Evolutionary conservation across 2,113 vertebrate species (phyloP).

Genomic region (Bufo gargarizans): DNA sequence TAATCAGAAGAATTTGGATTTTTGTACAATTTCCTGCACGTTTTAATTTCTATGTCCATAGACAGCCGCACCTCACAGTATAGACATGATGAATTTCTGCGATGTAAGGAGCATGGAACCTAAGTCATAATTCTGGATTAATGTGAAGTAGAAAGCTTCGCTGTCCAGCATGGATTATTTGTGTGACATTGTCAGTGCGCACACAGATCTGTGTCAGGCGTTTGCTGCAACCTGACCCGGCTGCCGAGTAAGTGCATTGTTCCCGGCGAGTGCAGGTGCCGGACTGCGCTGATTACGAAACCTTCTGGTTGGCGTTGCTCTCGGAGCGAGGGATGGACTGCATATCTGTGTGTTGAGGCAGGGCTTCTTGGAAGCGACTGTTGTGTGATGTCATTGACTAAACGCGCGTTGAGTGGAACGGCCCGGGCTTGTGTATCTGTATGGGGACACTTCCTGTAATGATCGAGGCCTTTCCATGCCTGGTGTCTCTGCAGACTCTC

Average conservation of each 20-base stretch:
- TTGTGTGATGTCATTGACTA: constrained; percentile 46
- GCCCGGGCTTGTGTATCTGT: constrained; percentile 18
- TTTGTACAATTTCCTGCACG: too few species aligned
- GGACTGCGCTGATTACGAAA: constrained; percentile 27
- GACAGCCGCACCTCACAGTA: neutral
- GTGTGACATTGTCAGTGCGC: neutral
- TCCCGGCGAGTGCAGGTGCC: constrained; percentile 19
- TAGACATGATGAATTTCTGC: neutral
- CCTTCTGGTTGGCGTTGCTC: constrained; percentile 38
- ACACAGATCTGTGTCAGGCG: neutral
- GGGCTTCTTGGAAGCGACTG: constrained; percentile 42
- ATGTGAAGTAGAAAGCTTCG: neutral
- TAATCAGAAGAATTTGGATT: neutral
- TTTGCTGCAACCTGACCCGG: constrained; percentile 18
- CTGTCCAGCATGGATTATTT: neutral
- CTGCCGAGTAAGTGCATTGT: constrained; percentile 3
- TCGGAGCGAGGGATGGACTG: constrained; percentile 10
- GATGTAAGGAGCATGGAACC: neutral
- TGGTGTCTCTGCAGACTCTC: constrained; percentile 45
- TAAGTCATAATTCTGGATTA: neutral
- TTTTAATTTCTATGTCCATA: neutral
- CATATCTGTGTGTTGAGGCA: constrained; percentile 49
- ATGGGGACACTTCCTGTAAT: constrained; percentile 44
- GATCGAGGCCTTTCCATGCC: constrained; percentile 29
- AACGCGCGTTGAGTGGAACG: constrained; percentile 26